Percentiles rank a stretch among this genome's conserved stretches.
These are phyloP conservation scores for Athalia circularis DNA, from an alignment of 2,888 invertebrate genomes.

Conservation along the genomic window DNA sequence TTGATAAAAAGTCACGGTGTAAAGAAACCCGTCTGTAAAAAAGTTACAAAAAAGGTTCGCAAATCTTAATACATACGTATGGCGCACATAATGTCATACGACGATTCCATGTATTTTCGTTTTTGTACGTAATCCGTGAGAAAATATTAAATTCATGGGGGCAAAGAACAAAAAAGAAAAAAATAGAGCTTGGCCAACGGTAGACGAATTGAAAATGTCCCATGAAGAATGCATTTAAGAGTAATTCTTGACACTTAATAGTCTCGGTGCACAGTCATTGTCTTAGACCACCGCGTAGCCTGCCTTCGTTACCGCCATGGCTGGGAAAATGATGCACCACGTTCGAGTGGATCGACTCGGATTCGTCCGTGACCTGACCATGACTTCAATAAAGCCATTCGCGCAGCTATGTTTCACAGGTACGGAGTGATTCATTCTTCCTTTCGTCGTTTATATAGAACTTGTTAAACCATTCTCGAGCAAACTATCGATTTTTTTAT, in stretches of 20 bases:
- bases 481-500: not conserved
- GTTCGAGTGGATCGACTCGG: slow-evolving; percentile 25
- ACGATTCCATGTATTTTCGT: not conserved
- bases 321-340: slow-evolving; percentile 29
- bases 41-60: not conserved
- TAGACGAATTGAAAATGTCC: slow-evolving; percentile 43
- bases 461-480: not conserved
- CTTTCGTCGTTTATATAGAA: not conserved
- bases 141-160: slow-evolving; percentile 14
- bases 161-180: not conserved
- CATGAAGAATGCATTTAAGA: slow-evolving; percentile 40
- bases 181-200: slow-evolving; percentile 16
- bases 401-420: slow-evolving; percentile 19
- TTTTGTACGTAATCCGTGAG: slow-evolving; percentile 28
- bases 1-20: not conserved
- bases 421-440: slow-evolving; percentile 10
- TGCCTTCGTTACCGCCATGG: not conserved
- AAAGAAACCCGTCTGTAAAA: not conserved
- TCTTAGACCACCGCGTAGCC: slow-evolving; percentile 17
- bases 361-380: slow-evolving; percentile 39
- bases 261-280: slow-evolving; percentile 44
- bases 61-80: not conserved
- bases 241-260: slow-evolving; percentile 36
- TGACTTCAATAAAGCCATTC: slow-evolving; percentile 38
- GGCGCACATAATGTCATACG: not conserved